phyloP scores from a whole-genome alignment of 2,888 invertebrate genomes.

The Eupithecia inturbata region DNA sequence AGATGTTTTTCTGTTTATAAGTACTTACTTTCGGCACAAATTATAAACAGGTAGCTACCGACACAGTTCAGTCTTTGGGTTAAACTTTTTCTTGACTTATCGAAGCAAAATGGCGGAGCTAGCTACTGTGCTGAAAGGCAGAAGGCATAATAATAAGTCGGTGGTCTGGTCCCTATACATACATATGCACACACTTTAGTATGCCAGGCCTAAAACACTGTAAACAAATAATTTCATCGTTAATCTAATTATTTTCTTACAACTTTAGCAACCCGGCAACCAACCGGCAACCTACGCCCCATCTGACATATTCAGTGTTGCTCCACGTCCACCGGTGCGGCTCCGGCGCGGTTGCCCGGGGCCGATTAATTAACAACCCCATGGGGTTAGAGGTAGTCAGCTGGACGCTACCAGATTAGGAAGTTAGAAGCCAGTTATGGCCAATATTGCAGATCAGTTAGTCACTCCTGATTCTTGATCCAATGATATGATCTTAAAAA shows the following conservation, averaged over 20 bases:
- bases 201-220: neutral
- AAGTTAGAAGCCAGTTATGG: neutral
- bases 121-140: too few relatives aligned
- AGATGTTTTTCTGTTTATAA: neutral
- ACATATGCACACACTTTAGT: too few relatives aligned
- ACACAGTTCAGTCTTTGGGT: too few relatives aligned
- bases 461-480: neutral
- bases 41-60: too few relatives aligned
- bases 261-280: neutral
- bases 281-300: neutral
- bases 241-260: too few relatives aligned
- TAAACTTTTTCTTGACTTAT: too few relatives aligned
- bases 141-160: neutral
- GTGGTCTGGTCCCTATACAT: neutral
- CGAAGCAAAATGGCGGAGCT: too few relatives aligned
- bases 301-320: neutral
- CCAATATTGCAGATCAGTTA: neutral
- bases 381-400: neutral
- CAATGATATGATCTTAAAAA: too few relatives aligned
- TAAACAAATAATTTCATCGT: neutral
- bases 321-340: neutral
- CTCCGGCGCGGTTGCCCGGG: neutral
- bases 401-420: neutral
- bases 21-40: too few relatives aligned
- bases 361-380: neutral